These are phyloP conservation scores for Cephalotes varians DNA, from an alignment of 2,888 invertebrate genomes.

Conservation along the genomic window DNA sequence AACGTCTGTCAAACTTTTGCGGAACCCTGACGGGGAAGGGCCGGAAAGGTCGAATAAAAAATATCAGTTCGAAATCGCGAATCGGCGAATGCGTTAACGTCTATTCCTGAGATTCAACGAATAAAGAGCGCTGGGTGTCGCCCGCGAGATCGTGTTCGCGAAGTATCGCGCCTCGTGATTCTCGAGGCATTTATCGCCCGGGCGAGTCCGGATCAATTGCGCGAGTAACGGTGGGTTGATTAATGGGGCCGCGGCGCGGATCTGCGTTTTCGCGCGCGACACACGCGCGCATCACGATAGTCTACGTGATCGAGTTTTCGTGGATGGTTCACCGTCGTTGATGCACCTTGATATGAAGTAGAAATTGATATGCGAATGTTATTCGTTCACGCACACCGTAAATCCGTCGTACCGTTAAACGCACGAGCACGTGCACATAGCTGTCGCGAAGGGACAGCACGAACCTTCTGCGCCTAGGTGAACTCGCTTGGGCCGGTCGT, in stretches of 20 bases:
- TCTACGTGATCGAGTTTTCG: constrained; percentile 33
- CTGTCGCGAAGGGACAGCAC: constrained; percentile 55
- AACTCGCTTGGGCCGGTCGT: constrained; percentile 51
- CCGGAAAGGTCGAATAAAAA: constrained; percentile 43
- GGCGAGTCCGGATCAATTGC: not conserved
- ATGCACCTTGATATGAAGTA: constrained; percentile 64
- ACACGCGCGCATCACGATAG: constrained; percentile 16
- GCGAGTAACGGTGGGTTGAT: not conserved
- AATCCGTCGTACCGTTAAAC: constrained; percentile 48
- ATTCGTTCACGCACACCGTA: constrained; percentile 59
- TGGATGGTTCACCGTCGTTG: constrained; percentile 57
- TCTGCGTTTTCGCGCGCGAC: constrained; percentile 18
- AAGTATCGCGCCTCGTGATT: not conserved
- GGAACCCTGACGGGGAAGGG: not conserved
- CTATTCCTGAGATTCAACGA: constrained; percentile 51
- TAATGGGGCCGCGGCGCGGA: constrained; percentile 15
- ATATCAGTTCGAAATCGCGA: constrained; percentile 44
- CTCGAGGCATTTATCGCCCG: not conserved
- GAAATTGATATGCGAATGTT: constrained; percentile 64
- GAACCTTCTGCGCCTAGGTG: constrained; percentile 48
- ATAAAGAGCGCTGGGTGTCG: constrained; percentile 32
- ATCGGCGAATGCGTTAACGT: constrained; percentile 49
- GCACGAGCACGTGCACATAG: constrained; percentile 55
- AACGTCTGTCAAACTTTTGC: constrained; percentile 8
- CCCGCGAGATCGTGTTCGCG: not conserved